A percentile compares a stretch with the other conserved stretches of the same genome.
Conservation (phyloP, 2,888 invertebrate genomes). For the Hemistola chrysoprasaria region DNA sequence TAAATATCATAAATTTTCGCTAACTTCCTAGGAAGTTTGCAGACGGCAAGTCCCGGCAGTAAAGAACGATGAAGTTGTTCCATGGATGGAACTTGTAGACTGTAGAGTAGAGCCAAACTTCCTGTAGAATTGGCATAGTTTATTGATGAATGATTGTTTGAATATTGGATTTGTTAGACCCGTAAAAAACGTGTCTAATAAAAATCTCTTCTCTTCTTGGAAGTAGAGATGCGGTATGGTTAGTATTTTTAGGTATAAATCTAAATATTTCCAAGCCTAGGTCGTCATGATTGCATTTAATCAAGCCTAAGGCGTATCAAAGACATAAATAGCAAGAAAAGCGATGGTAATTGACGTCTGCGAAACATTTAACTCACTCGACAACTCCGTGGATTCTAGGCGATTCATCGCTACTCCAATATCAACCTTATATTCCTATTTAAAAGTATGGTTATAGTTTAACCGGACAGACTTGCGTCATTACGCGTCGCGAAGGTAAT, state of each 20-base stretch:
- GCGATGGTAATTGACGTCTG: slow-evolving; percentile 69
- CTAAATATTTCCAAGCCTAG: not conserved
- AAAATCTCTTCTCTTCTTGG: not conserved
- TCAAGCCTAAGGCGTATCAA: slow-evolving; percentile 32
- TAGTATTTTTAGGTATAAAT: not conserved
- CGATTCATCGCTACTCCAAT: slow-evolving; percentile 22
- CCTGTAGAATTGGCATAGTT: slow-evolving; percentile 17
- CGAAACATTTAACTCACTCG: slow-evolving; percentile 65
- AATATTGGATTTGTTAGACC: slow-evolving; percentile 13
- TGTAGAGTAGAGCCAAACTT: slow-evolving; percentile 28
- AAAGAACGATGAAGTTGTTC: slow-evolving; percentile 35
- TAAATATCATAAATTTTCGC: slow-evolving; percentile 46
- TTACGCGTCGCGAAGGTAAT: slow-evolving; percentile 67
- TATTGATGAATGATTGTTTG: slow-evolving; percentile 15
- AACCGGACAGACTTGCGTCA: slow-evolving; percentile 54
- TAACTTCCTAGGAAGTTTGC: slow-evolving; percentile 49
- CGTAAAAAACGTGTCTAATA: slow-evolving; percentile 8
- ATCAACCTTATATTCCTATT: not conserved
- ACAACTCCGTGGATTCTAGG: slow-evolving; percentile 48
- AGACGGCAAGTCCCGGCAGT: slow-evolving; percentile 44
- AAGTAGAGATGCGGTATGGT: not conserved
- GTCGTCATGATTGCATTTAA: slow-evolving; percentile 13
- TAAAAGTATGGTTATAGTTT: slow-evolving; percentile 38
- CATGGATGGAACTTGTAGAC: slow-evolving; percentile 17
- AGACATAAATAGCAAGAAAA: slow-evolving; percentile 57